Percentiles rank a stretch among this genome's conserved stretches.
These are phyloP conservation scores for Apostichopus japonicus DNA, from an alignment of 35 echinoderm and acorn worm genomes.

Conservation along the genomic window DNA sequence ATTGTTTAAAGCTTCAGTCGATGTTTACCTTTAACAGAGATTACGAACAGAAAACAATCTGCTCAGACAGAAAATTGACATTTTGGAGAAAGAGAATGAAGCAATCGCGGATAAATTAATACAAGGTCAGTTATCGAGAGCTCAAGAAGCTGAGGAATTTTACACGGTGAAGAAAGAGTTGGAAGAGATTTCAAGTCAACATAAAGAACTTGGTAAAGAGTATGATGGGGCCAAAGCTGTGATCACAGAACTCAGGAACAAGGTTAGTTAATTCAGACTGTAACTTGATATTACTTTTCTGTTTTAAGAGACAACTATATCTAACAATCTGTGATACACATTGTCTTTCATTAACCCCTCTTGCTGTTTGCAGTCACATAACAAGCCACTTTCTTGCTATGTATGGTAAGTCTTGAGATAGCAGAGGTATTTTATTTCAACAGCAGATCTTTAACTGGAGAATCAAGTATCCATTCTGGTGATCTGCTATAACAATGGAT, in stretches of 20 bases:
- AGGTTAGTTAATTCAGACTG: slow-evolving; percentile 47
- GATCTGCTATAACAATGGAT: too few species aligned
- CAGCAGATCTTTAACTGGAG: too few species aligned
- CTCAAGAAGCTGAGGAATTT: slow-evolving; percentile 88
- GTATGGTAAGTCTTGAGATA: too few species aligned
- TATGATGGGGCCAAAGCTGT: slow-evolving; percentile 81
- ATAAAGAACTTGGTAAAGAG: slow-evolving; percentile 64
- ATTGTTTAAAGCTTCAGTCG: too few species aligned
- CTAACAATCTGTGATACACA: too few species aligned
- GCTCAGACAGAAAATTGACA: slow-evolving; percentile 76
- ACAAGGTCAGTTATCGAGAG: slow-evolving; percentile 84
- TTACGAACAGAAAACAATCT: slow-evolving; percentile 93
- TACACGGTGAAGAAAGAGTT: slow-evolving; percentile 73
- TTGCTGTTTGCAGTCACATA: too few species aligned
- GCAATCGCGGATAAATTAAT: slow-evolving; percentile 90
- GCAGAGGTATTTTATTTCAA: too few species aligned
- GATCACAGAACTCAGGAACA: slow-evolving; percentile 90
- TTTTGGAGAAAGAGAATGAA: slow-evolving; percentile 91
- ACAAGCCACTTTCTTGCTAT: too few species aligned
- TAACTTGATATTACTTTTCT: neutral
- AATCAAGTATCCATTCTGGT: too few species aligned
- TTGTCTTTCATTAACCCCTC: too few species aligned
- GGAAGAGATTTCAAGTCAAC: slow-evolving; percentile 52
- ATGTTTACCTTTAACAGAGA: slow-evolving; percentile 82
- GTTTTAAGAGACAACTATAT: neutral